Base-by-base conservation (phyloP, 2,797 vertebrate genomes). In the Sylvilagus floridanus region DNA sequence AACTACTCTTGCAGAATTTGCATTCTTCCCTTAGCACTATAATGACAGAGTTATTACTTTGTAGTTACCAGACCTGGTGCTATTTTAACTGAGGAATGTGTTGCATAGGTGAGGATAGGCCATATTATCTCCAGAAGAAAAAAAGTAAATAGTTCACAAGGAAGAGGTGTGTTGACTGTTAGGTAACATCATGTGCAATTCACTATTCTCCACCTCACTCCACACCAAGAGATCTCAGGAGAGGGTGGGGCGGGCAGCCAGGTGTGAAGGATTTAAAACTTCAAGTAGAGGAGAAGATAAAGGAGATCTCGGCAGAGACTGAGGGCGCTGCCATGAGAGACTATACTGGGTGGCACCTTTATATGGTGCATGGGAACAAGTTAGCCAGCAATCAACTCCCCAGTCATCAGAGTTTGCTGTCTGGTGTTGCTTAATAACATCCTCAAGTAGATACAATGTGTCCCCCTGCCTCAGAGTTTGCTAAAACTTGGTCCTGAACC, bases 111-210 rank as follows among this genome's bases (percentile, higher is more conserved):
- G 26, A 92, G 11, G 93, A 85, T 28, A 84, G 16, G 82, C 11
- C 42, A 82, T 26, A 77, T 82, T 82, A 85, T 76, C 71, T 92
- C 79, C n/a, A 54, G 75, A 73, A 66, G 65, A 37, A 84, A 84
- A 81, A 88, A 85, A 37, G 22, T 7, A 71, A 86, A 10, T n/a
- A 82, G 68, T 90, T 96, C 47, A 54, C 82, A 90, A 75, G 37
- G 62, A 92, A 57, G n/a, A 69, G 47, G 47, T 60, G 22, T 47
- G 3, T 68, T 88, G 35, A 17, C 69, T 63, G 5, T 84, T 86
- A 86, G n/a, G 17, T 84, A 72, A 88, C 57, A 83, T 82, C 32
- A 35, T 12, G 30, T 32, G 24, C 24, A 90, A 57, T 12, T 28
- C 19, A 35, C 13, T 21, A 17, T 26, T 21, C 30, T n/a, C 66